Base-by-base conservation (phyloP, 2,113 vertebrate genomes). In the Chitala chitala region DNA sequence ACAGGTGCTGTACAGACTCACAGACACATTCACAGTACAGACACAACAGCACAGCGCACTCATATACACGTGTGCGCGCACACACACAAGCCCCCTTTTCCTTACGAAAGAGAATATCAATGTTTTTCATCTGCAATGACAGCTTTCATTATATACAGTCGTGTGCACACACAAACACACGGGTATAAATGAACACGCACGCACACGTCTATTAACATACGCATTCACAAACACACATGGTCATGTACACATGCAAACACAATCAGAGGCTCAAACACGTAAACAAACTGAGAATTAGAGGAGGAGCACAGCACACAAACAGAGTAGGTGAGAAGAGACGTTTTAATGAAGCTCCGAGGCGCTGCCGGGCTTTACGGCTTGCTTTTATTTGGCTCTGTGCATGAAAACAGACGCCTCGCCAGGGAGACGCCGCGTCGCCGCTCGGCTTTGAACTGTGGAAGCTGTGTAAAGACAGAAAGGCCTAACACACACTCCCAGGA, bases 41-140 rank as follows among this genome's bases (percentile, higher is more conserved):
- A 13, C 22, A n/a, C 26, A 9, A 50, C 26, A 31, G 0, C 9
- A 17, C 1, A 7, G 29, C 13, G n/a, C 17, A 53, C 44, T 31
- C 6, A n/a, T n/a, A n/a, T n/a, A n/a, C n/a, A n/a, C n/a, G n/a
- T n/a, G n/a, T n/a, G n/a, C n/a, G n/a, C n/a, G n/a, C n/a, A n/a
- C 48, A 15, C 48, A 10, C 8, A 1, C 48, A 10, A 51, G 1
- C 54, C 24, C 54, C 85, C 82, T 83, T 82, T 81, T 85, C 33
- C 81, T 80, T 88, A 87, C 86, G 86, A n/a, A 87, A 89, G 87
- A 86, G 86, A 90, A 90, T 90, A 88, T 88, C 87, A 91, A 88
- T 88, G 83, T 86, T 82, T 84, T 79, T 86, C 84, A 78, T 80
- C 78, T 80, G 84, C 86, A 87, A 85, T 87, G 85, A 89, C 88